These are phyloP conservation scores for Pangasius macronema DNA, from an alignment of 2,797 vertebrate species.

Conservation along the genomic window DNA sequence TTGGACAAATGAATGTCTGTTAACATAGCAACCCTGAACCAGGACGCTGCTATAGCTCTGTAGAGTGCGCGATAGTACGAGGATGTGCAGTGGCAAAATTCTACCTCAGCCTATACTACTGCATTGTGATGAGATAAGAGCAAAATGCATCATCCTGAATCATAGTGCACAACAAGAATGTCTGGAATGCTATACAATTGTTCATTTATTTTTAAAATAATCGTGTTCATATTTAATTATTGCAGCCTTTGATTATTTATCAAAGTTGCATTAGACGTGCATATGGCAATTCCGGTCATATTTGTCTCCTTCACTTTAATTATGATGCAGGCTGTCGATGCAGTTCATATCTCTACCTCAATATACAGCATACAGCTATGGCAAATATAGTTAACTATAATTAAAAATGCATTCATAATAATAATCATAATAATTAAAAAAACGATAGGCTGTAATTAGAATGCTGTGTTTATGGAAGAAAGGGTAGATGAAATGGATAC, in stretches of 20 bases:
- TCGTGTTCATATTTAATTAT: neutral
- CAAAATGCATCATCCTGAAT: neutral
- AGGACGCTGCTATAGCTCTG: conserved; percentile 4
- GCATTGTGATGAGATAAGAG: neutral
- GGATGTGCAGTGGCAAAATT: neutral
- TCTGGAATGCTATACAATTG: neutral
- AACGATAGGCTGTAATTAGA: neutral
- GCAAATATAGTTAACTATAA: neutral
- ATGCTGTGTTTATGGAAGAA: neutral
- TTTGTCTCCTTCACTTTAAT: neutral
- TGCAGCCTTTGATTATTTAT: neutral
- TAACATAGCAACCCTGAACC: conserved; percentile 1
- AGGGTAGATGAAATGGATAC: neutral
- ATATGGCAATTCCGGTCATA: neutral
- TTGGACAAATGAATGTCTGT: conserved; percentile 34
- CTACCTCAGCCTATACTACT: neutral
- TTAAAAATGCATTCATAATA: neutral
- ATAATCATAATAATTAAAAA: neutral
- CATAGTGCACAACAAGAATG: too few relatives aligned
- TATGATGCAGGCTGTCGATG: neutral
- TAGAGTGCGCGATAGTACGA: neutral
- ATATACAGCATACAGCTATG: neutral
- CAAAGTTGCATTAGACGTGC: neutral
- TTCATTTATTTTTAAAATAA: neutral
- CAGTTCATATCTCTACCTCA: neutral